Conservation (phyloP, 2,113 vertebrate genomes). For the Poeciliopsis turrubarensis region DNA sequence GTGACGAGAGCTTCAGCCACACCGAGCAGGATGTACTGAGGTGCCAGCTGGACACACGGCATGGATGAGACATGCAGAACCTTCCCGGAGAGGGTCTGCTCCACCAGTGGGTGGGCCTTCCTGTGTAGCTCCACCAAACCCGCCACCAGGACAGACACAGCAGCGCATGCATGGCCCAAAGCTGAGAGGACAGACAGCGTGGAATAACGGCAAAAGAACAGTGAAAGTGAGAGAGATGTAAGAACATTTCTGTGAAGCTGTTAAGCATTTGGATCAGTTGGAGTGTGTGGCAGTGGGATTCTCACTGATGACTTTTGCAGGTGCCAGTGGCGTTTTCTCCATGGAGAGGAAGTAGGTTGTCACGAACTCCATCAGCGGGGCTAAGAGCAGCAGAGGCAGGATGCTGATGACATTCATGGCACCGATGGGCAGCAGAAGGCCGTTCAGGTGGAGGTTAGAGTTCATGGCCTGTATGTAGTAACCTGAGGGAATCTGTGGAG, state of each 20-base stretch:
- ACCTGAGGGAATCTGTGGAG: slow-evolving; percentile 88
- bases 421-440: slow-evolving; percentile 86
- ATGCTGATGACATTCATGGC: slow-evolving; percentile 89
- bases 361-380: slow-evolving; percentile 85
- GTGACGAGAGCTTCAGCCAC: slow-evolving; percentile 90
- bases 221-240: slow-evolving; percentile 35
- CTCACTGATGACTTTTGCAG: slow-evolving; percentile 84
- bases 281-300: slow-evolving; percentile 29
- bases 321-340: slow-evolving; percentile 72
- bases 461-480: slow-evolving; percentile 95
- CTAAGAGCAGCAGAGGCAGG: slow-evolving; percentile 84
- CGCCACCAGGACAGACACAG: slow-evolving; percentile 83
- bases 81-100: slow-evolving; percentile 85
- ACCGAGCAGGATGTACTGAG: slow-evolving; percentile 90
- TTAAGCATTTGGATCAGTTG: background rate
- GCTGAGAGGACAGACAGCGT: slow-evolving; percentile 75
- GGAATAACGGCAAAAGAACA: slow-evolving; percentile 50
- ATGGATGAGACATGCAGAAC: slow-evolving; percentile 87
- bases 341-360: slow-evolving; percentile 72
- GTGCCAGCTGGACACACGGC: slow-evolving; percentile 86
- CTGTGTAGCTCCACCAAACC: slow-evolving; percentile 87
- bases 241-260: slow-evolving; percentile 29
- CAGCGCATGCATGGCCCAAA: slow-evolving; percentile 84
- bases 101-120: slow-evolving; percentile 82
- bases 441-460: slow-evolving; percentile 86